phyloP scores from a whole-genome alignment of 1,140 invertebrate genomes.

The Zeugodacus cucurbitae region DNA sequence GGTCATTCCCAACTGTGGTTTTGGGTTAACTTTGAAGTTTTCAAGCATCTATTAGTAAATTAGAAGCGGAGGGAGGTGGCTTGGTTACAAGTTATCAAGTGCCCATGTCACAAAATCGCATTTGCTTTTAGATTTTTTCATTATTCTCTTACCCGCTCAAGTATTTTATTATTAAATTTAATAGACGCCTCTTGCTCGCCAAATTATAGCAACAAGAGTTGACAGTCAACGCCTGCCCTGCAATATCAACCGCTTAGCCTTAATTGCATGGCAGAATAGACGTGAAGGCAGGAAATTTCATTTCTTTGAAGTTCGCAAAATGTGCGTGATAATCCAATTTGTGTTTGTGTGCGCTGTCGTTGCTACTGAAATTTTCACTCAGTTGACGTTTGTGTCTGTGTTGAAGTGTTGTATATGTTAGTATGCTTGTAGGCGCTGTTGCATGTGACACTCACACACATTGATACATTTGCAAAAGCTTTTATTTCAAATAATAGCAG shows the following conservation, averaged over 20 bases:
- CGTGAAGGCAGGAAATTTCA: neutral
- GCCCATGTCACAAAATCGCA: too few relatives aligned
- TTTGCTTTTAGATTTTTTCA: too few relatives aligned
- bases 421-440: neutral
- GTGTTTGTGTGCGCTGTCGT: neutral
- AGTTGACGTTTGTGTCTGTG: neutral
- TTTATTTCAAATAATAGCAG: too few relatives aligned
- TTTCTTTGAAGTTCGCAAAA: neutral
- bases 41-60: too few relatives aligned
- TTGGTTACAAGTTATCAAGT: too few relatives aligned
- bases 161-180: neutral
- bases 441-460: too few relatives aligned
- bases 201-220: neutral
- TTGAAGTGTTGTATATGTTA: neutral
- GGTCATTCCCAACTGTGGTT: too few relatives aligned
- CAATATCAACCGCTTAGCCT: neutral
- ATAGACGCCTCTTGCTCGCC: neutral
- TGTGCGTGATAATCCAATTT: conserved; percentile 22
- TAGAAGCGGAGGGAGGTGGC: too few relatives aligned
- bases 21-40: neutral
- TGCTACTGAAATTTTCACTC: neutral
- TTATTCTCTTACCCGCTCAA: neutral
- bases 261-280: neutral
- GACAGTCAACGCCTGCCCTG: neutral
- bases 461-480: too few relatives aligned